phyloP scores from a whole-genome alignment of 92 coral and sea anemone species.

The Ricordea florida region DNA sequence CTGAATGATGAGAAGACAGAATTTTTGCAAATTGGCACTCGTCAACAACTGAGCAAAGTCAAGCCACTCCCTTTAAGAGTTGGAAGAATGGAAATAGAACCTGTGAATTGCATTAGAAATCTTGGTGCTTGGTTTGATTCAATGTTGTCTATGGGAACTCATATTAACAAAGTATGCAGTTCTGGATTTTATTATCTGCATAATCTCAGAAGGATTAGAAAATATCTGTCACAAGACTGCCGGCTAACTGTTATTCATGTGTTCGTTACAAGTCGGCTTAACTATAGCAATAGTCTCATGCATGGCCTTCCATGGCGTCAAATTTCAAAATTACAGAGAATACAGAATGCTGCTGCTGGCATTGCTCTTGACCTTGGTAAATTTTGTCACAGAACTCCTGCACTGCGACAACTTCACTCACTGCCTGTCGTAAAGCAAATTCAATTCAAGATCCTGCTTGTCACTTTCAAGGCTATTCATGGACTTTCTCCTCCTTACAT shows the following conservation, averaged over 20 bases:
- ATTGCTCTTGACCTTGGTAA: constrained; percentile 15
- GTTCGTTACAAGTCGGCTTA: too few species aligned
- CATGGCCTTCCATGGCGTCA: background rate
- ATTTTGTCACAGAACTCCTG: background rate
- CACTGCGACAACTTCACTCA: too few species aligned
- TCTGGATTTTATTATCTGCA: constrained; percentile 5
- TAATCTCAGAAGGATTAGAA: too few species aligned
- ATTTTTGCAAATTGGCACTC: constrained; percentile 35
- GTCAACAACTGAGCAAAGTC: constrained; percentile 34
- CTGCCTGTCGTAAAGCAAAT: too few species aligned
- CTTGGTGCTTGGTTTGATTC: constrained; percentile 27
- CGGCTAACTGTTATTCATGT: too few species aligned
- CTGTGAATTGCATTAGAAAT: background rate
- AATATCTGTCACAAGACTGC: too few species aligned
- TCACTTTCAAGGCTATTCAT: constrained; percentile 5
- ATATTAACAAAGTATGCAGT: background rate
- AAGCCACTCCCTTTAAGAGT: constrained; percentile 22
- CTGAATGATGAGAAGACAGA: constrained; percentile 46
- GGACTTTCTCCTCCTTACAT: constrained; percentile 21
- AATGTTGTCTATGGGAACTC: constrained; percentile 3
- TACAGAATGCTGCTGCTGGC: constrained; percentile 4
- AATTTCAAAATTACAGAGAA: constrained; percentile 3
- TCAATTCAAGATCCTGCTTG: background rate
- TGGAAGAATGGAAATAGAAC: constrained; percentile 4
- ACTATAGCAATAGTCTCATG: constrained; percentile 1